Conservation (phyloP, 2,888 invertebrate genomes). For the Neoaliturus tenellus region DNA sequence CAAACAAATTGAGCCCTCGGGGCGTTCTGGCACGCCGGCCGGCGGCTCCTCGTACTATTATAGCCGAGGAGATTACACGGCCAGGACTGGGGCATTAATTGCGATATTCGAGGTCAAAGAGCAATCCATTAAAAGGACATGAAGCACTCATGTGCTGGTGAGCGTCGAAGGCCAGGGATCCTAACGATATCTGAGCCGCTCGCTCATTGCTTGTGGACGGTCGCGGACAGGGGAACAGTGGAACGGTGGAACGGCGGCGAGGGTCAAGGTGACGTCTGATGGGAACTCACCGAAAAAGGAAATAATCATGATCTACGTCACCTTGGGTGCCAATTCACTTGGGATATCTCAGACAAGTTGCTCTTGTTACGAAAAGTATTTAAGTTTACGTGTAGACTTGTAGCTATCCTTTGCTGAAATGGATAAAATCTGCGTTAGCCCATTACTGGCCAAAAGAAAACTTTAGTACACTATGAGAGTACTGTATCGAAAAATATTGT, state of each 20-base stretch:
- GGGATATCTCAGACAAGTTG: too few relatives aligned
- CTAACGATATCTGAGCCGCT: background rate
- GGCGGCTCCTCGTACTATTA: background rate
- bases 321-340: background rate
- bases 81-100: background rate
- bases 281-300: background rate
- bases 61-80: background rate
- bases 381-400: too few relatives aligned
- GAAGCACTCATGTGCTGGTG: background rate
- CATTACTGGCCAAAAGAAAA: too few relatives aligned
- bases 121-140: constrained; percentile 19
- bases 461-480: too few relatives aligned
- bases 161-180: background rate
- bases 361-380: too few relatives aligned
- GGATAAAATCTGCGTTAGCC: too few relatives aligned
- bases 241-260: too few relatives aligned
- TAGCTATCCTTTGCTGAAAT: too few relatives aligned
- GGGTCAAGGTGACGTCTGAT: background rate
- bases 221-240: background rate
- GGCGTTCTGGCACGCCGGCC: background rate
- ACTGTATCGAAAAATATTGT: too few relatives aligned
- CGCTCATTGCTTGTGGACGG: background rate
- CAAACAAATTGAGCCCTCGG: background rate
- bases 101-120: background rate
- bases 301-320: background rate